Evolutionary conservation across 2,113 vertebrate genomes (phyloP).

Genomic region (Microcebus murinus): DNA sequence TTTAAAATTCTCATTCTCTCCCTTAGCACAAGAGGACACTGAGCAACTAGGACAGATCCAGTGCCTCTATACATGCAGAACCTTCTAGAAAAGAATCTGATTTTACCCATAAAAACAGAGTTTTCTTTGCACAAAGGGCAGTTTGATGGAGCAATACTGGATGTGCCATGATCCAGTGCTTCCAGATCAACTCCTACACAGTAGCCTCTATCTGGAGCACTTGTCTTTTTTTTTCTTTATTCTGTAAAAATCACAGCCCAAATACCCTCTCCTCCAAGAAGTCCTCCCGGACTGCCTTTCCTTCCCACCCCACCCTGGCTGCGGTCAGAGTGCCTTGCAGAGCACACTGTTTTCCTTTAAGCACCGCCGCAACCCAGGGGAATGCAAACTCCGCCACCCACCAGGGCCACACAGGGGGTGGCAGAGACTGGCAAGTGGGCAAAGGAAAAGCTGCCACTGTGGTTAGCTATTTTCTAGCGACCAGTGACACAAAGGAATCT

Average conservation of each 20-base stretch:
- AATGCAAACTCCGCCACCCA: rapidly evolving
- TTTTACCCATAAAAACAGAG: not conserved
- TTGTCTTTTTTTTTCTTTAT: not conserved
- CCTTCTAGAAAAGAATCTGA: not conserved
- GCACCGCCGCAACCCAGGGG: too few relatives aligned
- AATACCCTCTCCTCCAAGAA: not conserved
- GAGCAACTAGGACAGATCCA: not conserved
- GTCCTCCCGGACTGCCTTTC: not conserved
- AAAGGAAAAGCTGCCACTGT: rapidly evolving
- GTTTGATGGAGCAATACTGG: not conserved
- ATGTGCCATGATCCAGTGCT: not conserved
- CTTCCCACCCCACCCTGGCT: too few relatives aligned
- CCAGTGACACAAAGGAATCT: not conserved
- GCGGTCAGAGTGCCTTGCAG: not conserved
- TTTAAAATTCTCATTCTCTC: not conserved
- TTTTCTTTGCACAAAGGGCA: not conserved
- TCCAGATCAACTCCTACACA: not conserved
- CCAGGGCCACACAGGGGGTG: too few relatives aligned
- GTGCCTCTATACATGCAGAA: not conserved
- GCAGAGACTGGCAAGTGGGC: not conserved
- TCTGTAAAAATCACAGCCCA: not conserved
- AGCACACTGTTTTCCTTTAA: not conserved
- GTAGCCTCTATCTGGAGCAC: not conserved
- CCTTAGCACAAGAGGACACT: not conserved
- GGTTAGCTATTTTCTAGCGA: rapidly evolving